A percentile compares a stretch with the other conserved stretches of the same genome.
phyloP scores from a whole-genome alignment of 2,888 invertebrate genomes.

The Malthinus flaveolus region DNA sequence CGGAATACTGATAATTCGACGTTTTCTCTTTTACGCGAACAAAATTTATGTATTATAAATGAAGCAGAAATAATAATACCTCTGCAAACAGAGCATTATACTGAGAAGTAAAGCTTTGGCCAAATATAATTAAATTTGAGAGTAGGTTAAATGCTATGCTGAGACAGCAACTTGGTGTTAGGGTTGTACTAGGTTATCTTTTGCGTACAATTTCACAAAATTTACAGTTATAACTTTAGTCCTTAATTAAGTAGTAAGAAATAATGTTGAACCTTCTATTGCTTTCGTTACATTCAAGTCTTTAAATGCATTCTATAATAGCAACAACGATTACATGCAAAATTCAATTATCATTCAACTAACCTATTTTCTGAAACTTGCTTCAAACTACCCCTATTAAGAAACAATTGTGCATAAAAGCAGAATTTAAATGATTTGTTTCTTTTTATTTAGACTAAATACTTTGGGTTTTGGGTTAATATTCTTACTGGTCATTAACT shows the following conservation, averaged over 20 bases:
- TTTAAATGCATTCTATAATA: neutral
- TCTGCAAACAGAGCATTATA: conserved; percentile 18
- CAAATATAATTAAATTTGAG: conserved; percentile 27
- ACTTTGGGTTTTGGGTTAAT: too few species aligned
- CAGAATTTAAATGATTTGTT: too few species aligned
- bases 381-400: too few species aligned
- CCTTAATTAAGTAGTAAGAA: conserved; percentile 25
- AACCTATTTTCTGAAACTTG: too few species aligned
- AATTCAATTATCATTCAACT: too few species aligned
- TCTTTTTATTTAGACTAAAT: too few species aligned
- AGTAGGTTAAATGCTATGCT: conserved; percentile 24
- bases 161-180: conserved; percentile 25
- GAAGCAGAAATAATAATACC: conserved; percentile 26
- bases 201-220: conserved; percentile 28
- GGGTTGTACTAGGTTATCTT: conserved; percentile 26
- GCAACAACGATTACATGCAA: too few species aligned
- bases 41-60: conserved; percentile 24
- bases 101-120: conserved; percentile 19
- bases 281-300: conserved; percentile 12
- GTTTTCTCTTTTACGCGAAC: neutral
- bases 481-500: too few species aligned
- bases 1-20: neutral
- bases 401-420: too few species aligned
- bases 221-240: conserved; percentile 26
- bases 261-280: conserved; percentile 18